Evolutionary conservation across 2,888 invertebrate genomes (phyloP), one percentile per base, ranked within the genome.

Genomic region (Drosophila atroscutellata): DNA sequence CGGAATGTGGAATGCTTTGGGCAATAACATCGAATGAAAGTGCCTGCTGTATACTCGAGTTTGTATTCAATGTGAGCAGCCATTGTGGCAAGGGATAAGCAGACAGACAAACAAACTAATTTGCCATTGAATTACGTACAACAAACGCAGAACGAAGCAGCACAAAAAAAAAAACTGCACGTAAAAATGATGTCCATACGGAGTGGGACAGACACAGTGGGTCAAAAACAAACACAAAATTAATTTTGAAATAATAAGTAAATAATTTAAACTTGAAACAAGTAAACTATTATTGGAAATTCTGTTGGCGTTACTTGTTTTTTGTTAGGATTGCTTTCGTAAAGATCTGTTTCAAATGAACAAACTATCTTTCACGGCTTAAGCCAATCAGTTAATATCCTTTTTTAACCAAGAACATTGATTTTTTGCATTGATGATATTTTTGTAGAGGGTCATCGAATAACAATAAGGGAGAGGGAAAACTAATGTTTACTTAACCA

Each of bases 61-160:
- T 45, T 39, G 34, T 50, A 18, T 54, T 15, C 45, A 45, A 20
- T 45, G 4, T 4, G 45, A 15, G 15, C 15, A 8, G 13, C 28
- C 9, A 37, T 8, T 39, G 30, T 36, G 18, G 28, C 20, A 13
- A 15, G 30, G 50, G 49, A 13, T 52, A 51, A 34, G 28, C 42
- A 45, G 32, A 15, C 75, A 58, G 51, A 84, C 87, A 86, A 84
- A 73, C 78, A 84, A 84, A 80, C 83, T 86, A 82, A 84, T 84
- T 87, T 86, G 84, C 76, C 72, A 84, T 86, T 80, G 75, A 77
- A 73, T 70, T 66, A 66, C 73, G 47, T 15, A 24, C 24, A 15
- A 24, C 15, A 42, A 42, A 11, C 11, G 42, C 55, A 51, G 56
- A 51, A 47, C 56, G 59, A 69, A 61, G 49, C 47, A 74, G 32